These are phyloP conservation scores for Epirrita christyi DNA, from an alignment of 2,888 invertebrate species.

Conservation along the genomic window DNA sequence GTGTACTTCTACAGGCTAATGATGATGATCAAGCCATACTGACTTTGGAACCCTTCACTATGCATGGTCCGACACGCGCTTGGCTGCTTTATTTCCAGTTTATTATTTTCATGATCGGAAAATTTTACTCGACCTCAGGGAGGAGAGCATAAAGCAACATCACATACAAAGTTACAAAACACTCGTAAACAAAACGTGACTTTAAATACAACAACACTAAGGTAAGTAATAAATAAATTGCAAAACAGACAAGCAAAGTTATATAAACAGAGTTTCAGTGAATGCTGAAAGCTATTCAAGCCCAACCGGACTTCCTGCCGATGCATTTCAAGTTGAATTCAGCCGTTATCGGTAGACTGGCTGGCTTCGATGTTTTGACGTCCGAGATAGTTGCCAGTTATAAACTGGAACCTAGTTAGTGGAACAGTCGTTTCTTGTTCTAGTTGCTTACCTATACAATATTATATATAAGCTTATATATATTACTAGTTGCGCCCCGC, in stretches of 20 bases:
- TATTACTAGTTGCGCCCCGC: no score
- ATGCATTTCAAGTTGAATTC: slow-evolving; percentile 54
- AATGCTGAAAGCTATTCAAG: slow-evolving; percentile 51
- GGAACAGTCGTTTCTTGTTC: no score
- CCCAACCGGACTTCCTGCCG: slow-evolving; percentile 52
- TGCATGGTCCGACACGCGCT: no score
- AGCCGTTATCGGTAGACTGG: slow-evolving; percentile 46
- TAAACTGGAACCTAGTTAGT: background rate
- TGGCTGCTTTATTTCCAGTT: no score
- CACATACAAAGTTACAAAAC: background rate
- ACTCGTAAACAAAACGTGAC: slow-evolving; percentile 1
- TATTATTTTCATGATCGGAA: no score
- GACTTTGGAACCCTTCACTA: no score
- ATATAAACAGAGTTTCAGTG: slow-evolving; percentile 41
- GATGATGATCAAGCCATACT: no score
- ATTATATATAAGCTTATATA: no score
- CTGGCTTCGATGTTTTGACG: slow-evolving; percentile 33
- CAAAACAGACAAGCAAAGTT: slow-evolving; percentile 34
- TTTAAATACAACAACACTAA: background rate
- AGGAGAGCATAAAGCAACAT: background rate
- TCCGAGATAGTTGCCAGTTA: slow-evolving; percentile 20
- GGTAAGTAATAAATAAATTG: slow-evolving; percentile 2
- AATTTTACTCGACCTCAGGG: no score
- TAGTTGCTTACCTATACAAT: no score
- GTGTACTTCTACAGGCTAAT: no score